Base-by-base conservation (phyloP, 92 coral and sea anemone genomes). In the Siderastrea radians region DNA sequence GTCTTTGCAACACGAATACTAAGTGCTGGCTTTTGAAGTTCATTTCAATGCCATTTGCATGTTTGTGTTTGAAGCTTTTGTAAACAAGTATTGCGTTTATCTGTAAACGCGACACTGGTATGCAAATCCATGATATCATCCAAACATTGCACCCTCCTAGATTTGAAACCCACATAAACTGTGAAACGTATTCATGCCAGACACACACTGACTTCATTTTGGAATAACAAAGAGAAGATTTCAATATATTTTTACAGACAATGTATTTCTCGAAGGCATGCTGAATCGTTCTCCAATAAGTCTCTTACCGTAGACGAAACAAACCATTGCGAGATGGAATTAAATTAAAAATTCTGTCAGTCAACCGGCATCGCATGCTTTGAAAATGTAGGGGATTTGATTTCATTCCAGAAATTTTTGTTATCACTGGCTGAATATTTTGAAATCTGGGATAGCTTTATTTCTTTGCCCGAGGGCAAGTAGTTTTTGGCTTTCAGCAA, bases 61-160 rank as follows among this genome's bases (percentile, higher is more conserved):
- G 71, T n/a, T 51, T 12, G 80, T 61, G 51, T 51, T 7, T 74
- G 60, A 3, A 19, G 11, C 13, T 45, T 83, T 55, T 83, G 79
- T 83, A 83, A 83, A 83, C 71, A 83, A 71, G n/a, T 58, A 26
- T 45, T 53, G 45, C 67, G 52, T 68, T 81, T 68, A 55, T 68
- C 85, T 46, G 64, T 45, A 53, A 70, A 53, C 86, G 70, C 45
- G 77, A 69, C 69, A 45, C 43, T 44, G 11, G 54, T 51, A 81
- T 44, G 66, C 59, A 63, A 6, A 51, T 58, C n/a, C 11, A 65
- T 68, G 54, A 55, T 26, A 72, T 7, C 14, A 49, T 47, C 68
- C 59, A 61, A 60, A 46, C 71, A 57, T 45, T 5, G 26, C 11
- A 4, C 7, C 48, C 26, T 19, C 70, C 45, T 14, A 49, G 1